Percentiles rank a stretch among this genome's conserved stretches.
These are phyloP conservation scores for Diaperis boleti DNA, from an alignment of 2,888 invertebrate species.

Conservation along the genomic window DNA sequence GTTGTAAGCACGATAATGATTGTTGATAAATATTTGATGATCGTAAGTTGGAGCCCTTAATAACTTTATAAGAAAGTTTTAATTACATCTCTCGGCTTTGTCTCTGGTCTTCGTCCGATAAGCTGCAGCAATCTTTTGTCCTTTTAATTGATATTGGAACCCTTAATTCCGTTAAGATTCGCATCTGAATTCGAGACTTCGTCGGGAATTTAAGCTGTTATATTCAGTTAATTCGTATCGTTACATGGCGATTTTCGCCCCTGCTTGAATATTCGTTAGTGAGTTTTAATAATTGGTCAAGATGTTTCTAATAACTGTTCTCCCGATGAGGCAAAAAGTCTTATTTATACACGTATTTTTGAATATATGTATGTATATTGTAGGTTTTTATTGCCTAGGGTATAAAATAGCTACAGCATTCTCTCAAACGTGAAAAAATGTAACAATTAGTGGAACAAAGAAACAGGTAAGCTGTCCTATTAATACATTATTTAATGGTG, in stretches of 20 bases:
- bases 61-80: slow-evolving; percentile 43
- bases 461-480: too few relatives aligned
- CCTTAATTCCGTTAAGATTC: slow-evolving; percentile 16
- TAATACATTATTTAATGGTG: too few relatives aligned
- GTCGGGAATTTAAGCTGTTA: slow-evolving; percentile 15
- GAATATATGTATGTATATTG: too few relatives aligned
- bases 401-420: too few relatives aligned
- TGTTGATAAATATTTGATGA: slow-evolving; percentile 31
- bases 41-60: slow-evolving; percentile 30
- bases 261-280: too few relatives aligned
- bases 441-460: too few relatives aligned
- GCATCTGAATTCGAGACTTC: slow-evolving; percentile 16
- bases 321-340: too few relatives aligned
- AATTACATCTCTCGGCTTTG: slow-evolving; percentile 36
- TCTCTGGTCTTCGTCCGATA: slow-evolving; percentile 27
- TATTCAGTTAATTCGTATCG: slow-evolving; percentile 15
- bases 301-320: too few relatives aligned
- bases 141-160: slow-evolving; percentile 42
- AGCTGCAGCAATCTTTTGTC: slow-evolving; percentile 39
- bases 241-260: neutral
- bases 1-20: slow-evolving; percentile 17
- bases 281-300: too few relatives aligned
- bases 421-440: too few relatives aligned
- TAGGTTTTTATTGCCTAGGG: too few relatives aligned
- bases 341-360: too few relatives aligned